Evolutionary conservation across 2,797 vertebrate genomes (phyloP).

Genomic region (Nothura maculosa): DNA sequence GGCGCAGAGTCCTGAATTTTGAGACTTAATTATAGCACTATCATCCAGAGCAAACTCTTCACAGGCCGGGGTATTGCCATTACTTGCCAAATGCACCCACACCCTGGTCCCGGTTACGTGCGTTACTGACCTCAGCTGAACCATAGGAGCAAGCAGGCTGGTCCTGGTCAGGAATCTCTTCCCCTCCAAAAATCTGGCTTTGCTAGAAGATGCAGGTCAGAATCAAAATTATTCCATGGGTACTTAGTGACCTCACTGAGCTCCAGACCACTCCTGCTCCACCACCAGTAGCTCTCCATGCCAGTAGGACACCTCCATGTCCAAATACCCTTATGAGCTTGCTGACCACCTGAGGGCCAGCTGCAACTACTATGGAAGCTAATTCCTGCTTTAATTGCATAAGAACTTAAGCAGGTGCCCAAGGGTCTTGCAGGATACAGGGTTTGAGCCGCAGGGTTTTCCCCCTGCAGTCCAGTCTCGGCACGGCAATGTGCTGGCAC

Average conservation of each 20-base stretch:
- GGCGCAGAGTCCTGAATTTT: slow-evolving; percentile 58
- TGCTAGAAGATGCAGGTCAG: neutral
- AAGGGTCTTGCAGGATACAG: neutral
- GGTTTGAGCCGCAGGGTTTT: neutral
- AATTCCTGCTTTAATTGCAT: neutral
- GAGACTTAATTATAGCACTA: slow-evolving; percentile 74
- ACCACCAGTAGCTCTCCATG: neutral
- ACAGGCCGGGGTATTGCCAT: slow-evolving; percentile 64
- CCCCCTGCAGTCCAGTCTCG: neutral
- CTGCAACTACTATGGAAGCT: neutral
- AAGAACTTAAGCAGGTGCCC: neutral
- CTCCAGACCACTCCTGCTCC: neutral
- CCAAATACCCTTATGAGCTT: neutral
- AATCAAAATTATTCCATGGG: neutral
- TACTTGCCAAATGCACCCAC: slow-evolving; percentile 72
- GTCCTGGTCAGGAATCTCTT: slow-evolving; percentile 61
- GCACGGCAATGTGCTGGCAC: neutral
- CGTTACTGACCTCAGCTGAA: slow-evolving; percentile 73
- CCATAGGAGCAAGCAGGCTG: slow-evolving; percentile 58
- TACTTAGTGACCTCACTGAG: neutral
- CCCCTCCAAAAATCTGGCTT: slow-evolving; percentile 43
- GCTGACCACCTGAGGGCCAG: neutral
- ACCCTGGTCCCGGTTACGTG: slow-evolving; percentile 69
- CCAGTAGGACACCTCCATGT: accelerated
- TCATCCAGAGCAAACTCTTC: slow-evolving; percentile 65